These are phyloP conservation scores for Phania funesta DNA, from an alignment of 2,888 invertebrate genomes.

Conservation along the genomic window DNA sequence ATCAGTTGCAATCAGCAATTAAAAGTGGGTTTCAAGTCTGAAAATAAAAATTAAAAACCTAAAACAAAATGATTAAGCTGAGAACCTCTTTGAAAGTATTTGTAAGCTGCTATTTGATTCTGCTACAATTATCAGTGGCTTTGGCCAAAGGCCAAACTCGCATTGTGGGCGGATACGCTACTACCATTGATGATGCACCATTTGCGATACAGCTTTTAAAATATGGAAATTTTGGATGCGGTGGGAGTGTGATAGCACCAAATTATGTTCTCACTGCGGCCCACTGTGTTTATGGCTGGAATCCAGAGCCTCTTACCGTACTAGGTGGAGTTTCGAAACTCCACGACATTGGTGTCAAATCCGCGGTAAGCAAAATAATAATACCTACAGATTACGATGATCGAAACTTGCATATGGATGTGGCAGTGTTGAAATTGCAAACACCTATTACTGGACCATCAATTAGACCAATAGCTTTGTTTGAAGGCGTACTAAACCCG, in stretches of 20 bases:
- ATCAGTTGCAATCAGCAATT: neutral
- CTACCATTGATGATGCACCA: neutral
- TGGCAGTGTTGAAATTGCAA: constrained; percentile 62
- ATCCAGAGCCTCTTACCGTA: neutral
- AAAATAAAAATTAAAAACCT: constrained; percentile 56
- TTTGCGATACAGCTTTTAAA: constrained; percentile 63
- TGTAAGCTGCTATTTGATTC: neutral
- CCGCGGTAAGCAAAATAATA: constrained; percentile 4
- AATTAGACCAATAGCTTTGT: constrained; percentile 48
- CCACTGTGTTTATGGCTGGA: constrained; percentile 26
- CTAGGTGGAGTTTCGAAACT: constrained; percentile 46
- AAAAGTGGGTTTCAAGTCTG: neutral
- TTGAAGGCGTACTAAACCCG: neutral
- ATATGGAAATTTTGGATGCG: constrained; percentile 60
- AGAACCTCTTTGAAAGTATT: neutral
- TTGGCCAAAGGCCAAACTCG: constrained; percentile 21
- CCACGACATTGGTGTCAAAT: neutral
- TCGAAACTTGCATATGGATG: constrained; percentile 56
- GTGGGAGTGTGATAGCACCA: constrained; percentile 63
- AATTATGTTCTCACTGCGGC: constrained; percentile 38
- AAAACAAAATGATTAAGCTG: constrained; percentile 18
- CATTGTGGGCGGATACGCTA: constrained; percentile 28
- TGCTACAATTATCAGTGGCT: neutral
- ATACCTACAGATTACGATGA: constrained; percentile 21
- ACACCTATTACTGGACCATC: constrained; percentile 30